These are phyloP conservation scores for Phaenicophaeus curvirostris DNA, from an alignment of 2,797 vertebrate species.

Conservation along the genomic window DNA sequence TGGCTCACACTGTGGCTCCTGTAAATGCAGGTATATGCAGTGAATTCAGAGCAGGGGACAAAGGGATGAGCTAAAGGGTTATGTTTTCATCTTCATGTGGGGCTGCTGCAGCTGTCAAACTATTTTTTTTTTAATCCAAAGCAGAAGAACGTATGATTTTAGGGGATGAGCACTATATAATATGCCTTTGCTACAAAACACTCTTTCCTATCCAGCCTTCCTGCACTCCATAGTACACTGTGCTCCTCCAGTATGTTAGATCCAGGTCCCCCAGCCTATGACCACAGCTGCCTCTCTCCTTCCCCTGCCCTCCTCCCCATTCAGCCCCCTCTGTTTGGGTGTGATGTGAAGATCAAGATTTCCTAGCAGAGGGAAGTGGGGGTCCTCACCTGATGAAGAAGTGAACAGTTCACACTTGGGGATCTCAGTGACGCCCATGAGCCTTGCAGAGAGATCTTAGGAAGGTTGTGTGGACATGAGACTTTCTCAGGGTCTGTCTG, in stretches of 20 bases:
- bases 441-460: slow-evolving; percentile 87
- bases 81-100: neutral
- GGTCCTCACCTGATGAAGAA: slow-evolving; percentile 84
- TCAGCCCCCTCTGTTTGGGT: neutral
- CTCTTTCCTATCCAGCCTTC: neutral
- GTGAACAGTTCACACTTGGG: slow-evolving; percentile 85
- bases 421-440: slow-evolving; percentile 93
- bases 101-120: neutral
- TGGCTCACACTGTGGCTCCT: neutral
- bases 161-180: neutral
- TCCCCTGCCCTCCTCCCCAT: neutral
- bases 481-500: slow-evolving; percentile 80
- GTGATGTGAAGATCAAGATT: neutral
- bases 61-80: neutral
- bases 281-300: neutral
- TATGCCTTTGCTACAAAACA: neutral
- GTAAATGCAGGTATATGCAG: neutral
- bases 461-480: slow-evolving; percentile 75
- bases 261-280: neutral
- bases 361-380: neutral
- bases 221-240: neutral
- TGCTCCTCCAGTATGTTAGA: neutral
- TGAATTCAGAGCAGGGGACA: neutral
- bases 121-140: neutral
- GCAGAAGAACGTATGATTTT: neutral